A percentile compares a stretch with the other conserved stretches of the same genome.
phyloP scores from a whole-genome alignment of 2,113 vertebrate species.

The Gallinago media region DNA sequence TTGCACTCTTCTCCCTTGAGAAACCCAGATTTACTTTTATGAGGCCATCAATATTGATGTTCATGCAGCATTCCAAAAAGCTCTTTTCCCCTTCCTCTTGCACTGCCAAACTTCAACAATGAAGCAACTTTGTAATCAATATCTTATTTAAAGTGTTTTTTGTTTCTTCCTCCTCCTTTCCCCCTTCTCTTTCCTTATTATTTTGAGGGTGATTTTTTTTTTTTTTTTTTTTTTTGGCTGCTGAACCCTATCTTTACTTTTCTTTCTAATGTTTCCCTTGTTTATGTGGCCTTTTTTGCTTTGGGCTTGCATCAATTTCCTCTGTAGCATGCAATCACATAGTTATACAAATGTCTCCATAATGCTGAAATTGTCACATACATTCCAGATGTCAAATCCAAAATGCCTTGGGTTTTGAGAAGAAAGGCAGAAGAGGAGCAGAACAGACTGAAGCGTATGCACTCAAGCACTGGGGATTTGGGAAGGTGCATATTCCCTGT shows the following conservation, averaged over 20 bases:
- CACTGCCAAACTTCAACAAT: not conserved
- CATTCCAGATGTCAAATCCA: not conserved
- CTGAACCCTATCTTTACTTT: not conserved
- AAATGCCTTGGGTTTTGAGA: not conserved
- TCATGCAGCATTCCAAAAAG: not conserved
- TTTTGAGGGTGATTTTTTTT: not conserved
- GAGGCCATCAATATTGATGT: not conserved
- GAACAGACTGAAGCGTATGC: not conserved
- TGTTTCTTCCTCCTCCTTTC: not conserved
- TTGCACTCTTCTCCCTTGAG: conserved; percentile 4
- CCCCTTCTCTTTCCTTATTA: not conserved
- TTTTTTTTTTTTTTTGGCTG: not conserved
- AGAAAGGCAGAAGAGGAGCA: not conserved
- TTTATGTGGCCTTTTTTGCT: not conserved
- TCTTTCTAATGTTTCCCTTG: not conserved
- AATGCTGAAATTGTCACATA: not conserved
- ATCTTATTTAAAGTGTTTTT: not conserved
- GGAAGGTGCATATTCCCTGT: not conserved
- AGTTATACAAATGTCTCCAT: not conserved
- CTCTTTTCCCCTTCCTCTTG: not conserved
- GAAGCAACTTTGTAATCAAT: conserved; percentile 1
- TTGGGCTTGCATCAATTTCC: not conserved
- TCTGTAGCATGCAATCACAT: not conserved
- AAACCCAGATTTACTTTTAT: not conserved
- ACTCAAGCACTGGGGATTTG: not conserved